phyloP scores from a whole-genome alignment of 2,113 vertebrate species.

The Entelurus aequoreus region DNA sequence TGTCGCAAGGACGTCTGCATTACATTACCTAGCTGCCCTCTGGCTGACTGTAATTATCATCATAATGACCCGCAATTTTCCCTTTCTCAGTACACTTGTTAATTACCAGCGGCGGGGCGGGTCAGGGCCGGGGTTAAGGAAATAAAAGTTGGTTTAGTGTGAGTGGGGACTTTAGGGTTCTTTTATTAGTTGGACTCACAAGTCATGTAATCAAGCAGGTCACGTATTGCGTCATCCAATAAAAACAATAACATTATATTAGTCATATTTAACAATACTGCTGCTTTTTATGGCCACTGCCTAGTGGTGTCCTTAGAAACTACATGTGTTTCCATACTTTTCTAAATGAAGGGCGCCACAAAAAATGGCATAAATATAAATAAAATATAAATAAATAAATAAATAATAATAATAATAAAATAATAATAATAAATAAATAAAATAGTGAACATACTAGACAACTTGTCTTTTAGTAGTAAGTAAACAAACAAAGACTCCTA shows the following conservation, averaged over 20 bases:
- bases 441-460: too few relatives aligned
- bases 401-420: too few relatives aligned
- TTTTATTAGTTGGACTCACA: slow-evolving; percentile 57
- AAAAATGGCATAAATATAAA: too few relatives aligned
- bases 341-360: too few relatives aligned
- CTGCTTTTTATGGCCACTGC: slow-evolving; percentile 29
- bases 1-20: slow-evolving; percentile 41
- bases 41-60: slow-evolving; percentile 61
- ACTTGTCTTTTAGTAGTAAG: too few relatives aligned
- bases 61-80: slow-evolving; percentile 71
- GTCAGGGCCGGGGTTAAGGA: slow-evolving; percentile 64
- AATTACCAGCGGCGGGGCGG: slow-evolving; percentile 52
- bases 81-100: slow-evolving; percentile 66
- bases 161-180: slow-evolving; percentile 8
- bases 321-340: too few relatives aligned
- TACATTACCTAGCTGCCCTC: slow-evolving; percentile 58
- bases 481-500: too few relatives aligned
- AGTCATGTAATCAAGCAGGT: slow-evolving; percentile 55
- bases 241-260: slow-evolving; percentile 17
- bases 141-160: slow-evolving; percentile 51
- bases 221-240: slow-evolving; percentile 35
- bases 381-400: too few relatives aligned
- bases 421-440: too few relatives aligned
- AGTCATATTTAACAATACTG: slow-evolving; percentile 6
- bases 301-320: slow-evolving; percentile 26